These are phyloP conservation scores for Squalus acanthias DNA, from an alignment of 2,797 vertebrate genomes.

Conservation along the genomic window DNA sequence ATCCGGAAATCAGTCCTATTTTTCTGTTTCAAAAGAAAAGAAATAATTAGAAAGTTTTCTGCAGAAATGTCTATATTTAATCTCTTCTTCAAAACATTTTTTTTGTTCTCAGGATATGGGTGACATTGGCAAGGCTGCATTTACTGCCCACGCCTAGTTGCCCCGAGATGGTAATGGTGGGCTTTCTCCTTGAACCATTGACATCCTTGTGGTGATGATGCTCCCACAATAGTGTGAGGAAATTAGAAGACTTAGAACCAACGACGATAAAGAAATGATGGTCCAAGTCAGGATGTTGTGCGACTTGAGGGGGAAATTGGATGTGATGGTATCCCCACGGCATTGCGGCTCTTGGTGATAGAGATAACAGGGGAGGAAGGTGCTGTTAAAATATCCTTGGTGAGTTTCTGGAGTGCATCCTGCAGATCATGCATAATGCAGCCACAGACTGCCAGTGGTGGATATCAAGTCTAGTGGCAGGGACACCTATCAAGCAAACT, in stretches of 20 bases:
- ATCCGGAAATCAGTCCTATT: slow-evolving; percentile 84
- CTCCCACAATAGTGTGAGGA: background rate
- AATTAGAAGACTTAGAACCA: background rate
- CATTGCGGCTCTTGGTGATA: background rate
- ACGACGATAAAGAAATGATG: background rate
- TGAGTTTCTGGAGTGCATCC: background rate
- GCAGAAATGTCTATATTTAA: background rate
- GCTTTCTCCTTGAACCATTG: background rate
- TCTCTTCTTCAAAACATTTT: background rate
- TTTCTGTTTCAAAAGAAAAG: slow-evolving; percentile 65
- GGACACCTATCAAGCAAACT: background rate
- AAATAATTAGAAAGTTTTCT: slow-evolving; percentile 40
- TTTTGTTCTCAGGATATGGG: background rate
- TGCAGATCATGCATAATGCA: background rate
- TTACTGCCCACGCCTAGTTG: background rate
- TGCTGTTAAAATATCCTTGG: background rate
- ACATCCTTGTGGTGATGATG: background rate
- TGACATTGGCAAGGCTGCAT: background rate
- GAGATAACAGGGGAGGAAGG: background rate
- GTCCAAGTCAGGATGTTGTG: background rate
- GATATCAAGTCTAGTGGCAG: background rate
- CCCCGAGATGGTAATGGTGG: background rate
- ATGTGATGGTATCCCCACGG: background rate
- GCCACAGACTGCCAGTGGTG: background rate
- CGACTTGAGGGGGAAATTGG: background rate